These are phyloP conservation scores for Grus americana DNA, from an alignment of 2,113 vertebrate genomes.

Conservation along the genomic window DNA sequence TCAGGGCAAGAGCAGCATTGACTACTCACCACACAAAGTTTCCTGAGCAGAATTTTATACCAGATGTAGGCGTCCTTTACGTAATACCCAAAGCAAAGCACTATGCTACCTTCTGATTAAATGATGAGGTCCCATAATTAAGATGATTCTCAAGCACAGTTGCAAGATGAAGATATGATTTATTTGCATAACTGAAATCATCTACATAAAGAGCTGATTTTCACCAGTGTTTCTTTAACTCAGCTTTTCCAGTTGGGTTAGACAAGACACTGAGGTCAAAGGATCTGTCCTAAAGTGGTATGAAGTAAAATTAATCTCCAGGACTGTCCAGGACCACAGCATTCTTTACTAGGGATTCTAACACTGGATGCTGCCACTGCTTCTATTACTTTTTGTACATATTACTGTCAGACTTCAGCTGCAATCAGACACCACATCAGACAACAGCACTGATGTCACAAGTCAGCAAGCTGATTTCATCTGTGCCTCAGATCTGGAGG, in stretches of 20 bases:
- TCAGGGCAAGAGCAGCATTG: neutral
- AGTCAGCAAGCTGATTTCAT: neutral
- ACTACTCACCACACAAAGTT: neutral
- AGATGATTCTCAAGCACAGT: conserved; percentile 14
- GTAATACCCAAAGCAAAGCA: neutral
- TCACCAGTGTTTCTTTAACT: neutral
- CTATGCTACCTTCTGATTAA: conserved; percentile 19
- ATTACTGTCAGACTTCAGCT: neutral
- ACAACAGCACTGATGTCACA: neutral
- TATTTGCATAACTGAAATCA: conserved; percentile 24
- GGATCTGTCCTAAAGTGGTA: neutral
- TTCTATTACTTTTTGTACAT: neutral
- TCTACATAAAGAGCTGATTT: neutral
- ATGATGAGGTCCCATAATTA: neutral
- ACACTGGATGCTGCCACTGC: neutral
- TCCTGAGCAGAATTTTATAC: neutral
- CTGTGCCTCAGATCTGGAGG: neutral
- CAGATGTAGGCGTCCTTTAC: neutral
- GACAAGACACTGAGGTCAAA: neutral
- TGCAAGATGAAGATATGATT: neutral
- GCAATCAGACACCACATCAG: neutral
- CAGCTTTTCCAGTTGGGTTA: neutral
- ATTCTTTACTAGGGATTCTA: neutral
- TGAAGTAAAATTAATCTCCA: neutral
- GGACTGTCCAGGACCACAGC: neutral